phyloP scores from a whole-genome alignment of 2,113 vertebrate species.

The Carollia perspicillata region DNA sequence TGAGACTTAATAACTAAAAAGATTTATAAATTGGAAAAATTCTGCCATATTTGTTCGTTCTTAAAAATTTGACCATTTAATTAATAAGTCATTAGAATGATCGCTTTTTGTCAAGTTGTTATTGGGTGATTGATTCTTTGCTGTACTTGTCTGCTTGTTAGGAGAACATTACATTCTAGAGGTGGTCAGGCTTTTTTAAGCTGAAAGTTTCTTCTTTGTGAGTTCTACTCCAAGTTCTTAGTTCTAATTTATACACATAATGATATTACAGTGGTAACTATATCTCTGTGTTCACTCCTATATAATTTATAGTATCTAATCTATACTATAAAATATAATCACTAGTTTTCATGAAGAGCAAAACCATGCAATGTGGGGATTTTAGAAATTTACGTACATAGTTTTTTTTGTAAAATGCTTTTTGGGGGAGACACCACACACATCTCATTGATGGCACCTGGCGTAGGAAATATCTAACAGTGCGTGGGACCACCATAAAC shows the following conservation, averaged over 20 bases:
- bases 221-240: background rate
- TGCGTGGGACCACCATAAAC: background rate
- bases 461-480: background rate
- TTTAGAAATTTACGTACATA: background rate
- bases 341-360: background rate
- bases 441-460: background rate
- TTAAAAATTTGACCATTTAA: background rate
- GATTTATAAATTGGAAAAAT: background rate
- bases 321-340: background rate
- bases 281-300: background rate
- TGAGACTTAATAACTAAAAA: background rate
- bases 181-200: background rate
- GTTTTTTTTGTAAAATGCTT: background rate
- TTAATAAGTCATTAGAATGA: background rate
- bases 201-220: background rate
- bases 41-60: background rate
- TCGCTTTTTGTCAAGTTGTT: background rate
- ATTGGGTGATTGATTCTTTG: background rate
- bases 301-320: background rate
- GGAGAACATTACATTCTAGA: background rate
- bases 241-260: background rate
- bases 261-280: background rate
- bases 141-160: background rate
- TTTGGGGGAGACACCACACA: accelerated
- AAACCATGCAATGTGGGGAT: background rate